A percentile compares a stretch with the other conserved stretches of the same genome.
Conservation (phyloP, 2,888 invertebrate species). For the Spisula solida region DNA sequence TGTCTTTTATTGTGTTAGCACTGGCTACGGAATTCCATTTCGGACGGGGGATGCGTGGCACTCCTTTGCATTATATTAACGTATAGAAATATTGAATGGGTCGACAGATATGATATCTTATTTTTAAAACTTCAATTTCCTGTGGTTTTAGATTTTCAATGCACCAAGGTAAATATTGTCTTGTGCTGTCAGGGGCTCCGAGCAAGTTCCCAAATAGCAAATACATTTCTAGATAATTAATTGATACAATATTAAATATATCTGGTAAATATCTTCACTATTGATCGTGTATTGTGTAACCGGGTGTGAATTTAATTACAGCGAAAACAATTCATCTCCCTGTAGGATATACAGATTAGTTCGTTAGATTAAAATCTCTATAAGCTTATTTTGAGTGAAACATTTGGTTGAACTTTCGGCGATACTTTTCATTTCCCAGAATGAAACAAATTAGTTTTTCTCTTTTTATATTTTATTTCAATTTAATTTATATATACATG, state of each 20-base stretch:
- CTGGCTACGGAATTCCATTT: too few relatives aligned
- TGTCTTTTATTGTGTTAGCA: too few relatives aligned
- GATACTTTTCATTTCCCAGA: neutral
- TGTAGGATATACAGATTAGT: neutral
- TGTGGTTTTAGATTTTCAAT: too few relatives aligned
- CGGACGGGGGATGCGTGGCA: too few relatives aligned
- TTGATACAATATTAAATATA: neutral
- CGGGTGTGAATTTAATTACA: conserved; percentile 6
- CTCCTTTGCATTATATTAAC: too few relatives aligned
- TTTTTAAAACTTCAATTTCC: too few relatives aligned
- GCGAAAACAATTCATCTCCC: neutral
- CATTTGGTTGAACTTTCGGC: neutral
- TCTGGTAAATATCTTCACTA: neutral
- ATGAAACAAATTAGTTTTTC: neutral
- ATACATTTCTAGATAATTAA: neutral
- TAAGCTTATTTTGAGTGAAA: neutral
- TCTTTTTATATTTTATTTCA: too few relatives aligned
- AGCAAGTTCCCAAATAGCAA: neutral
- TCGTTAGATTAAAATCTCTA: neutral
- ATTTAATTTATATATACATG: too few relatives aligned
- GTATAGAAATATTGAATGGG: too few relatives aligned
- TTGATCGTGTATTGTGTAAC: neutral
- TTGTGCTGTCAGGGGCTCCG: too few relatives aligned
- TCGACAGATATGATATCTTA: too few relatives aligned
- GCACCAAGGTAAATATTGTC: too few relatives aligned